Evolutionary conservation across 2,888 invertebrate genomes (phyloP).

Genomic region (Pyrgus malvae): DNA sequence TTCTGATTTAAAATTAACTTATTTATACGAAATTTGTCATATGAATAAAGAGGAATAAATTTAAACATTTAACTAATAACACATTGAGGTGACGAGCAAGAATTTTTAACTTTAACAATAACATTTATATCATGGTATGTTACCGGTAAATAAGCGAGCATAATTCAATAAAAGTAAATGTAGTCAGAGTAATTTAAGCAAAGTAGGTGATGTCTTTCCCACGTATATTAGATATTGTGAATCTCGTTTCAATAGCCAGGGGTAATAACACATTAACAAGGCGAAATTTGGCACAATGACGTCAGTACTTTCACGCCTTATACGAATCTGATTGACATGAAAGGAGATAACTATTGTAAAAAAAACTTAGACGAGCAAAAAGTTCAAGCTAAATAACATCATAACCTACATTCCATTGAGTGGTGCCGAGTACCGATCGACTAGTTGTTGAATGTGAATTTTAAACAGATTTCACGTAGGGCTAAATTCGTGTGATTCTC

Average conservation of each 20-base stretch:
- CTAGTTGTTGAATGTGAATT: conserved; percentile 69
- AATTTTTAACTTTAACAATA: neutral
- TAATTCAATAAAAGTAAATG: conserved; percentile 17
- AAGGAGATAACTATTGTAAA: conserved; percentile 75
- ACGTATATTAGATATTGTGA: conserved; percentile 40
- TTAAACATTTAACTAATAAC: no score
- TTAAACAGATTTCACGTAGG: conserved; percentile 69
- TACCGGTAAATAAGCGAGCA: neutral
- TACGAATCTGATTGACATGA: conserved; percentile 73
- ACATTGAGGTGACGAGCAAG: neutral
- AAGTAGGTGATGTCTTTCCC: conserved; percentile 43
- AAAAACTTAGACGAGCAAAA: conserved; percentile 72
- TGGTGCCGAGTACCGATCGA: conserved; percentile 57
- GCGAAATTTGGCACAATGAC: conserved; percentile 66
- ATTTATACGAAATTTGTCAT: neutral
- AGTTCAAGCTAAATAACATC: conserved; percentile 75
- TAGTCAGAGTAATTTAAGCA: conserved; percentile 27
- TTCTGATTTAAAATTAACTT: neutral
- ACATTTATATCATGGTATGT: neutral
- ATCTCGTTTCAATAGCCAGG: conserved; percentile 48
- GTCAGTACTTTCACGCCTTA: conserved; percentile 78
- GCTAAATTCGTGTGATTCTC: conserved; percentile 74
- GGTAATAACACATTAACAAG: conserved; percentile 52
- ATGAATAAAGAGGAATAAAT: neutral
- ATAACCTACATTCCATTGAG: conserved; percentile 78